Evolutionary conservation across 2,113 vertebrate species (phyloP).

Genomic region (Eulacestoma nigropectus): DNA sequence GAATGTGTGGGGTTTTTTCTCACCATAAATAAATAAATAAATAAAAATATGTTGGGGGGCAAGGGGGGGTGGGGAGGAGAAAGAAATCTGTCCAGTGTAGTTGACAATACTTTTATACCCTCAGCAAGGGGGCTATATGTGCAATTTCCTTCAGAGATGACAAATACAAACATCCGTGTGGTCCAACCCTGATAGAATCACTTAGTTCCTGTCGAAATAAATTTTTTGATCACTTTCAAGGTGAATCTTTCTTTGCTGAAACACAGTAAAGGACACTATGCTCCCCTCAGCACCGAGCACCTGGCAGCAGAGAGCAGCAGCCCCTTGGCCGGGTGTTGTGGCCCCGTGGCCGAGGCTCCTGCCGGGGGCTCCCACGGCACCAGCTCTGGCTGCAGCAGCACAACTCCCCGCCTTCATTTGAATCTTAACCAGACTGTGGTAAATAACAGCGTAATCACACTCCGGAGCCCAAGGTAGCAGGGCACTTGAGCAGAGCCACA

Average conservation of each 20-base stretch:
- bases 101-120: conserved; percentile 78
- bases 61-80: neutral
- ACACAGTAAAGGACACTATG: conserved; percentile 46
- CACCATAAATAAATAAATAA: conserved; percentile 15
- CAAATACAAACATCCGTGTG: conserved; percentile 76
- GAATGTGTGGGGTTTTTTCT: conserved; percentile 39
- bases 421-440: conserved; percentile 31
- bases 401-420: neutral
- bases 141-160: conserved; percentile 77
- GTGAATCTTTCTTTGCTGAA: conserved; percentile 69
- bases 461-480: conserved; percentile 35
- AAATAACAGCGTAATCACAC: conserved; percentile 1
- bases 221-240: conserved; percentile 75
- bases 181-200: conserved; percentile 72
- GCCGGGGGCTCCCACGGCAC: neutral
- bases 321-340: neutral
- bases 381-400: conserved; percentile 6
- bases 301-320: neutral
- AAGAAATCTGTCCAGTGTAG: conserved; percentile 69
- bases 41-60: neutral
- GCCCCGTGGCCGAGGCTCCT: neutral
- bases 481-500: conserved; percentile 47
- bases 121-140: conserved; percentile 76
- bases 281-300: neutral
- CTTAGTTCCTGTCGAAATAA: conserved; percentile 67